Conservation (phyloP, 64 coral and sea anemone genomes). For the Stichodactyla mertensii region DNA sequence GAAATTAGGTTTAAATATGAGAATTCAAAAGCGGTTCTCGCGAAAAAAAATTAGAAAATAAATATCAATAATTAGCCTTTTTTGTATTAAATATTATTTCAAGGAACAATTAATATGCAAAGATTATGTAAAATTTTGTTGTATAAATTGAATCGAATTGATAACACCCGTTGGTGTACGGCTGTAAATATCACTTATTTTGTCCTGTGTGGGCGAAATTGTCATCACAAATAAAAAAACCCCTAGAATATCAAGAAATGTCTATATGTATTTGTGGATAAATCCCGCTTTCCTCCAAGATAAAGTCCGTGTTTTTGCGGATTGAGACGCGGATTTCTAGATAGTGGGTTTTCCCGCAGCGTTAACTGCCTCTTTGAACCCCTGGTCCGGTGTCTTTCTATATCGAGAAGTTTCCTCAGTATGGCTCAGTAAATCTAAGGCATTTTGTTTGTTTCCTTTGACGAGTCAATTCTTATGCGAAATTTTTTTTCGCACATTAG, state of each 20-base stretch:
- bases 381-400: neutral
- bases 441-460: neutral
- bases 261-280: neutral
- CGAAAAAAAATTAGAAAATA: neutral
- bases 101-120: conserved; percentile 9
- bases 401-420: neutral
- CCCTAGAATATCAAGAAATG: neutral
- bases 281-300: neutral
- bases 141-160: neutral
- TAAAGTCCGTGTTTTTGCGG: neutral
- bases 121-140: conserved; percentile 20
- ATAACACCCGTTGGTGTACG: neutral
- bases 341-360: neutral
- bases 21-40: neutral
- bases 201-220: neutral
- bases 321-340: neutral
- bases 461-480: neutral
- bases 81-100: conserved; percentile 23
- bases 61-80: conserved; percentile 4
- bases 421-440: neutral
- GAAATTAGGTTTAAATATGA: neutral
- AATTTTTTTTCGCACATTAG: neutral
- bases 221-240: conserved; percentile 1
- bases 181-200: conserved; percentile 19
- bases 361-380: neutral